Percentiles rank a stretch among this genome's conserved stretches.
These are phyloP conservation scores for Enteromius radiatus DNA, from an alignment of 2,797 vertebrate genomes.

Conservation along the genomic window DNA sequence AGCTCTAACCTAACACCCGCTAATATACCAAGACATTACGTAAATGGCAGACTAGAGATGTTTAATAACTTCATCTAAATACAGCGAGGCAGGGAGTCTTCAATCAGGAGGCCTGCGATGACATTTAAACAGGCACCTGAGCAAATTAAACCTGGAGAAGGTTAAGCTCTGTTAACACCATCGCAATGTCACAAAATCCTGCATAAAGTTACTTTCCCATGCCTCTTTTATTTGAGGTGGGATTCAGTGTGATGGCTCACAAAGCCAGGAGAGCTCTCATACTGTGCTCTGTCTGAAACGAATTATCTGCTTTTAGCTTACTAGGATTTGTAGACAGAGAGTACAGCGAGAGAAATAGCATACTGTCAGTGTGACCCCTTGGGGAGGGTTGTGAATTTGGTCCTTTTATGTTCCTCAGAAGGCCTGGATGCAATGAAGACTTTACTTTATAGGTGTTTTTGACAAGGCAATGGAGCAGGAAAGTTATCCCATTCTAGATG, in stretches of 20 bases:
- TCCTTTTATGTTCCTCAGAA: slow-evolving; percentile 15
- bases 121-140: slow-evolving; percentile 61
- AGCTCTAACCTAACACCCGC: slow-evolving; percentile 38
- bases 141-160: slow-evolving; percentile 58
- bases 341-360: slow-evolving; percentile 31
- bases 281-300: slow-evolving; percentile 39
- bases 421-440: slow-evolving; percentile 4
- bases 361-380: slow-evolving; percentile 35
- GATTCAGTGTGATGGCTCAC: slow-evolving; percentile 40
- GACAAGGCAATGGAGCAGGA: slow-evolving; percentile 18
- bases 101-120: slow-evolving; percentile 47
- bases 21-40: slow-evolving; percentile 50
- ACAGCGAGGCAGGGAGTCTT: slow-evolving; percentile 44
- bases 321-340: slow-evolving; percentile 43
- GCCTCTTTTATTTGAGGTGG: slow-evolving; percentile 34
- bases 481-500: slow-evolving; percentile 19
- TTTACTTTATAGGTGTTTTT: slow-evolving; percentile 20
- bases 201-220: slow-evolving; percentile 48
- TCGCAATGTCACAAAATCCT: slow-evolving; percentile 47
- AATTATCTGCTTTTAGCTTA: slow-evolving; percentile 52
- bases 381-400: slow-evolving; percentile 33
- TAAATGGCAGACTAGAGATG: slow-evolving; percentile 47
- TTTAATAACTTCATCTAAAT: slow-evolving; percentile 58
- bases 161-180: slow-evolving; percentile 58
- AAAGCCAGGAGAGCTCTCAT: slow-evolving; percentile 34